These are phyloP conservation scores for Apostichopus parvimensis DNA, from an alignment of 35 echinoderm and acorn worm genomes.

Conservation along the genomic window DNA sequence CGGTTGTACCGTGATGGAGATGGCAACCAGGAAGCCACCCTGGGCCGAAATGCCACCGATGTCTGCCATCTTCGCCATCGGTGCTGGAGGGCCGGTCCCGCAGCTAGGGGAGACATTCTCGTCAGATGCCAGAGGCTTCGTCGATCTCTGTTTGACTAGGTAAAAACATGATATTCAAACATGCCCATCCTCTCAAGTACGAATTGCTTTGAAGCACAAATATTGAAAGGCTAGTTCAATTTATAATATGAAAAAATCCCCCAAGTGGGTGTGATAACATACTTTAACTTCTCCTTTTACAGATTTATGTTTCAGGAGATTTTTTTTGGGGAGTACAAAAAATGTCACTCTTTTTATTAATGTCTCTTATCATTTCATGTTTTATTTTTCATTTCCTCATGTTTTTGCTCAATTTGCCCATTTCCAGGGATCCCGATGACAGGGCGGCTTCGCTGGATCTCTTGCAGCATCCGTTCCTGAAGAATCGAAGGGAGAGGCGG, in stretches of 20 bases:
- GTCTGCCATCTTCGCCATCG: conserved; percentile 97
- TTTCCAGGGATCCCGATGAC: conserved; percentile 74
- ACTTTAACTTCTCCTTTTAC: too few relatives aligned
- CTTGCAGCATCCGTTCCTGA: conserved; percentile 75
- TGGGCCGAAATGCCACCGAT: conserved; percentile 98
- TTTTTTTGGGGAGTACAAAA: too few relatives aligned
- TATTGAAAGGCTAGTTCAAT: too few relatives aligned
- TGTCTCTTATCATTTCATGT: too few relatives aligned
- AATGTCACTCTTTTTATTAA: too few relatives aligned
- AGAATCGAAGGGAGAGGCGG: conserved; percentile 50
- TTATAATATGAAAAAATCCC: too few relatives aligned
- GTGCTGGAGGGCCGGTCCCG: conserved; percentile 78
- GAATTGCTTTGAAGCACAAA: too few relatives aligned
- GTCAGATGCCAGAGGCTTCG: conserved; percentile 76
- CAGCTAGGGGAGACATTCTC: conserved; percentile 88
- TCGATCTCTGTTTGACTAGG: conserved; percentile 85
- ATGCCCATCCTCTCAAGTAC: not conserved
- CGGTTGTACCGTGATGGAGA: conserved; percentile 99
- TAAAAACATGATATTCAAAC: conserved; percentile 17
- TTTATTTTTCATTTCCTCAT: too few relatives aligned
- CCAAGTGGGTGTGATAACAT: too few relatives aligned
- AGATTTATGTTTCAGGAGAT: too few relatives aligned
- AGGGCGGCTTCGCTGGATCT: conserved; percentile 77
- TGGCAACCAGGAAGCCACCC: conserved; percentile 94
- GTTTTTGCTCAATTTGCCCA: not conserved